A percentile compares a stretch with the other conserved stretches of the same genome.
phyloP scores from a whole-genome alignment of 2,888 invertebrate genomes.

The Aplocera efformata region DNA sequence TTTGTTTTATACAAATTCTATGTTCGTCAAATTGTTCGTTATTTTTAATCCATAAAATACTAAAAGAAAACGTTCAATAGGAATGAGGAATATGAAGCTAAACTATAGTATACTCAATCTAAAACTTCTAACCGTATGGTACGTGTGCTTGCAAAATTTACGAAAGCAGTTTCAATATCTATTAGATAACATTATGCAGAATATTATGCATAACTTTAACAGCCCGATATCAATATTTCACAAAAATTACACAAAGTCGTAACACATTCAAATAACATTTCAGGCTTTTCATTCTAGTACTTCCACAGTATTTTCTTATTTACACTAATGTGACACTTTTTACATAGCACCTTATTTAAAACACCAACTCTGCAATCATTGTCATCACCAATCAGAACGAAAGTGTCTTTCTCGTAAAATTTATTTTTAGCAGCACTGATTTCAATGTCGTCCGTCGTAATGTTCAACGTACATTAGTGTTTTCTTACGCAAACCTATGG shows the following conservation, averaged over 20 bases:
- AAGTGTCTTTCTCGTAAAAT: slow-evolving; percentile 8
- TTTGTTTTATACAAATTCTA: no score
- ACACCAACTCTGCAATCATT: slow-evolving; percentile 7
- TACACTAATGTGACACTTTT: slow-evolving; percentile 11
- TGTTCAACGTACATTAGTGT: slow-evolving; percentile 9
- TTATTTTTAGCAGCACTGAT: slow-evolving; percentile 1
- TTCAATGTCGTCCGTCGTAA: slow-evolving; percentile 10
- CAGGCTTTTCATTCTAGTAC: slow-evolving; percentile 3
- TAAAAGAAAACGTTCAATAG: no score
- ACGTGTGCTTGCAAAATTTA: no score
- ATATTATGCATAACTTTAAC: no score
- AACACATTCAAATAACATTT: slow-evolving; percentile 25
- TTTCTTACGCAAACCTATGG: slow-evolving; percentile 56
- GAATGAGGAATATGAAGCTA: no score
- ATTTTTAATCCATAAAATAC: no score
- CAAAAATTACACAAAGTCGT: slow-evolving; percentile 12
- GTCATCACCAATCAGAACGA: slow-evolving; percentile 7
- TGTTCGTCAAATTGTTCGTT: no score
- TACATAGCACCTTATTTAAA: slow-evolving; percentile 15
- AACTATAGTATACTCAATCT: no score
- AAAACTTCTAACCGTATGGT: no score
- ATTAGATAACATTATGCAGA: no score
- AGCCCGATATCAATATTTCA: no score
- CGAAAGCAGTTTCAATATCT: no score
- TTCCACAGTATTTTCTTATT: slow-evolving; percentile 7